phyloP scores from a whole-genome alignment of 2,113 vertebrate species.

The Todiramphus saurophagus region DNA sequence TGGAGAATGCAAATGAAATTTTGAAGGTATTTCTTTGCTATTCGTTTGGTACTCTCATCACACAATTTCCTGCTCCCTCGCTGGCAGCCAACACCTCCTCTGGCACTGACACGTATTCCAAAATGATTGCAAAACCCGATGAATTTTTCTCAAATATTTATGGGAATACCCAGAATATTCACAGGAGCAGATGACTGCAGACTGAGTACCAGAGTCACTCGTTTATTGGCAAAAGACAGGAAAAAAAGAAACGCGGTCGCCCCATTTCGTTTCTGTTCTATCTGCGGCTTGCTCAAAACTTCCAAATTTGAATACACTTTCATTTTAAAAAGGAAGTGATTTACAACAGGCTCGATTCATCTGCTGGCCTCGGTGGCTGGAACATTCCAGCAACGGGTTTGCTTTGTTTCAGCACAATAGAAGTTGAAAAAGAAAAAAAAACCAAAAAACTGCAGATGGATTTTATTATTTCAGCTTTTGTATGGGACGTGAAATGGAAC shows the following conservation, averaged over 20 bases:
- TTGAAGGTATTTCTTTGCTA: not conserved
- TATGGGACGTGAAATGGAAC: conserved; percentile 27
- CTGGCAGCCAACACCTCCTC: not conserved
- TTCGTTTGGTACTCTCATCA: not conserved
- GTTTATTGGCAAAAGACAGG: not conserved
- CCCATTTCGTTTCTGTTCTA: not conserved
- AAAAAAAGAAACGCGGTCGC: not conserved
- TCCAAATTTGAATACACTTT: not conserved
- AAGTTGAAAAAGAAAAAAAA: not conserved
- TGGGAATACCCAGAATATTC: not conserved
- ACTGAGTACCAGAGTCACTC: not conserved
- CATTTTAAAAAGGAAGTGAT: not conserved
- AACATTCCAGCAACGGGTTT: conserved; percentile 2
- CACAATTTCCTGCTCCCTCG: not conserved
- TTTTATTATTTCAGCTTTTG: conserved; percentile 65
- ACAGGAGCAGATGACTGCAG: not conserved
- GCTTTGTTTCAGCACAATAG: conserved; percentile 58
- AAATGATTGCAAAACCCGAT: not conserved
- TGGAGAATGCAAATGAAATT: not conserved
- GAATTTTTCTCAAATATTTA: not conserved
- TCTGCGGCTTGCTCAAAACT: not conserved
- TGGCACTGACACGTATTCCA: not conserved
- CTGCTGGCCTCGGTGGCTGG: not conserved
- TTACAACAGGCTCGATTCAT: not conserved
- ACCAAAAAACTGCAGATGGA: conserved; percentile 22